Evolutionary conservation across 2,888 invertebrate species (phyloP), one percentile per base, ranked within the genome.

Genomic region (Bombylius discolor): DNA sequence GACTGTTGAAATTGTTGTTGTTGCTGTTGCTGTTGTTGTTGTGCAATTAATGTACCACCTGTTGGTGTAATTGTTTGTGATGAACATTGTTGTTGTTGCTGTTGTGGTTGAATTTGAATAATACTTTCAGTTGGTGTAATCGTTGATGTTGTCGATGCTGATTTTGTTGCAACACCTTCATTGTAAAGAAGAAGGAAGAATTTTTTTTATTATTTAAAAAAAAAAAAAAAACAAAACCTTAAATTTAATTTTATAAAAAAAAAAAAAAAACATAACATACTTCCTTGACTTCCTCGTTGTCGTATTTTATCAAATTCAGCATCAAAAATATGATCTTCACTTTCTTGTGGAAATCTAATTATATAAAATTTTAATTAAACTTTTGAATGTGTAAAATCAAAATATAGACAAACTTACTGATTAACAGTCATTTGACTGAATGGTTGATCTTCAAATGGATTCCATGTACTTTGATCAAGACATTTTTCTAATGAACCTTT

Each of bases 291-390:
- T 46, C 87, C 87, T 61, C 87, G 85, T 64, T 84, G 78, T 63
- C 88, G 76, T 64, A 89, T 84, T 72, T 85, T 85, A 70, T 89
- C 89, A 69, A 89, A 89, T 72, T 89, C 89, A 47, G 84, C 85
- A 56, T 88, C 89, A 71, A 89, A 89, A 63, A 87, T 81, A 65
- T 85, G 83, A 77, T 89, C 89, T 66, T 89, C 89, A 23, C 3
- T 23, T 23, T 23, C 23, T 23, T 23, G 23, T 23, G 1, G 1
- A 23, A 23, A 23, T 23, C 23, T 23, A 23, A 23, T 23, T 23
- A 23, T 3, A 23, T 23, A 23, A 23, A 23, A 23, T 23, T 23
- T 23, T 23, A 23, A 23, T 23, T 23, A 23, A 23, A 23, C 23
- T 23, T 23, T 23, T 1, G 23, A 23, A 23, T n/a, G n/a, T n/a